phyloP scores from a whole-genome alignment of 1,140 invertebrate genomes.

The Eciton burchellii region DNA sequence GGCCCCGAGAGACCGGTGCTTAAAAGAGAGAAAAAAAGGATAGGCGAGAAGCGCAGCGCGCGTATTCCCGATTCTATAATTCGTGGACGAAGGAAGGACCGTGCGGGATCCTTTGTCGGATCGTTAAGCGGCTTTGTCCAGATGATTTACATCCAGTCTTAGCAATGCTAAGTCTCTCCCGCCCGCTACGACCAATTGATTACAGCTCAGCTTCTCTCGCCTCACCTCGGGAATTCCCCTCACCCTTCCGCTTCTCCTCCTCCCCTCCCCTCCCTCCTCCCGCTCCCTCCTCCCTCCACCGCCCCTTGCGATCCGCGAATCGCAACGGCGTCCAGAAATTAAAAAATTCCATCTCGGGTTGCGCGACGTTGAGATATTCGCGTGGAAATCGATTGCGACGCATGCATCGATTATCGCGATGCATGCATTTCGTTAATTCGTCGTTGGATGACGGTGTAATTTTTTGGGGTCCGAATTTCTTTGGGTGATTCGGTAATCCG shows the following conservation, averaged over 20 bases:
- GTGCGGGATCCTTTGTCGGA: slow-evolving; percentile 82
- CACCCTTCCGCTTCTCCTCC: background rate
- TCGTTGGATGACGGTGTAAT: background rate
- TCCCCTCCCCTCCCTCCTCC: background rate
- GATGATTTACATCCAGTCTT: slow-evolving; percentile 83
- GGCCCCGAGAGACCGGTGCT: slow-evolving; percentile 36
- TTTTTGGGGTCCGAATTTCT: too few species aligned
- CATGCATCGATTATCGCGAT: background rate
- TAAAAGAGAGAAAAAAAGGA: slow-evolving; percentile 52
- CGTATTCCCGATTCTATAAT: slow-evolving; percentile 83
- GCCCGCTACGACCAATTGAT: slow-evolving; percentile 81
- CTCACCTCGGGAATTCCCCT: slow-evolving; percentile 64
- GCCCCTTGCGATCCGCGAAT: slow-evolving; percentile 56
- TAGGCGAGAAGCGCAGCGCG: slow-evolving; percentile 65
- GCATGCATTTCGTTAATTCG: slow-evolving; percentile 1
- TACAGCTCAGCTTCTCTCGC: slow-evolving; percentile 73
- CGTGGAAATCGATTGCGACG: background rate
- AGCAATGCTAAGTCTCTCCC: slow-evolving; percentile 73
- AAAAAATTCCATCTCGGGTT: slow-evolving; percentile 38
- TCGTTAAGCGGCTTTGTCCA: slow-evolving; percentile 85
- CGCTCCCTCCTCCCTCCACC: background rate
- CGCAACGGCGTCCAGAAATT: slow-evolving; percentile 29
- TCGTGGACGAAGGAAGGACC: slow-evolving; percentile 77
- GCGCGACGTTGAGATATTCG: slow-evolving; percentile 23
- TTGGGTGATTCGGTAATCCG: background rate